Base-by-base conservation (phyloP, 2,888 invertebrate species). In the Chloroclystis v-ata region DNA sequence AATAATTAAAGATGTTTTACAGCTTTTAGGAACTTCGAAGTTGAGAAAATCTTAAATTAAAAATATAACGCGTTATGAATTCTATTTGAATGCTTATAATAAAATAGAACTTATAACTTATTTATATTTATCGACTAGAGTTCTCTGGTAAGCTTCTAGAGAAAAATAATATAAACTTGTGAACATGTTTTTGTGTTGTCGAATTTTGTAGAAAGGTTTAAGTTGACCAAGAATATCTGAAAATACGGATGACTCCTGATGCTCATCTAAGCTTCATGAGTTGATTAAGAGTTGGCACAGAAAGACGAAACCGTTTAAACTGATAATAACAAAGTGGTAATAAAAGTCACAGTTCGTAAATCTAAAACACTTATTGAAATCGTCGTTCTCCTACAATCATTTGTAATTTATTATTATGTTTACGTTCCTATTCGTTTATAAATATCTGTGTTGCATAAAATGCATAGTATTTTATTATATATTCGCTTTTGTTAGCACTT, bases 1-100 rank as follows among this genome's bases (percentile, higher is more conserved):
- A 50, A 54, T 56, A 50, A 59, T 55, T 59, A 52, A 56, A 52
- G 48, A 56, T 54, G 54, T 51, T 54, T 45, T 35, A 50, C 28
- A 33, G 35, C 35, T 51, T 35, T 28, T 37, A 33, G 28, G 30
- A 26, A n/a, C 24, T 30, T 30, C 10, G 14, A 14, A n/a, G 9
- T 26, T 13, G 16, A 13, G 4, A 13, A 33, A 33, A 33, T 33
- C 5, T 16, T 16, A 6, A 14, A 30, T 1, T 29, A 6, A 13
- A 32, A 32, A 32, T 14, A 14, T n/a, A 12, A 8, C 5, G 14
- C n/a, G 20, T 20, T 20, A 20, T 2, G 5, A 5, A 20, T 20
- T 20, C 20, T 20, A 20, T 20, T 20, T 20, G 20, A 20, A 20
- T n/a, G n/a, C n/a, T n/a, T n/a, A n/a, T n/a, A n/a, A n/a, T n/a